phyloP scores from a whole-genome alignment of 2,113 vertebrate genomes.

The Uria lomvia region DNA sequence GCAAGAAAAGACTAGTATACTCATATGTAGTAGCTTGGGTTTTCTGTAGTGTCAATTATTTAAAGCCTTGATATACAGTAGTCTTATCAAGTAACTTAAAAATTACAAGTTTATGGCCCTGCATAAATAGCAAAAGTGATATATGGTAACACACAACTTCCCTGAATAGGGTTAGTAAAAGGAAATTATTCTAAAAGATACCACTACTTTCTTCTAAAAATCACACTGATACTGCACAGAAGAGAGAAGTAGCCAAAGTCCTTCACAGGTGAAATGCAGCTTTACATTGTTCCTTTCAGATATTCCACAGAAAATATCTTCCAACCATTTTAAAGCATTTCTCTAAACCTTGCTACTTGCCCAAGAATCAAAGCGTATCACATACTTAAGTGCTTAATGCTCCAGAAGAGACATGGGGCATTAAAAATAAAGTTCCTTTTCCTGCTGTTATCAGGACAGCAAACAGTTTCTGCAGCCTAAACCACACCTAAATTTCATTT shows the following conservation, averaged over 20 bases:
- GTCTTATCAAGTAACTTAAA: background rate
- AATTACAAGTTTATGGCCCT: background rate
- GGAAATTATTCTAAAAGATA: background rate
- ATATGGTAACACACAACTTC: background rate
- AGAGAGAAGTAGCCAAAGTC: background rate
- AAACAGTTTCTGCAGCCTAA: background rate
- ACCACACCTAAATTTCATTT: background rate
- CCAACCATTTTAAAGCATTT: background rate
- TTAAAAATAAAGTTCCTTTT: background rate
- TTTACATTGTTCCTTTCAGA: background rate
- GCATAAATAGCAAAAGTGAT: background rate
- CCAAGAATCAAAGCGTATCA: background rate
- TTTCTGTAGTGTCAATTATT: background rate
- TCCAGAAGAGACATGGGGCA: background rate
- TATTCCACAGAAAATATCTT: background rate
- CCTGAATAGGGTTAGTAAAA: background rate
- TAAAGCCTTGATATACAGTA: background rate
- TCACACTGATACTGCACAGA: background rate
- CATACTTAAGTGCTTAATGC: background rate
- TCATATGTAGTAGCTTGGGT: background rate
- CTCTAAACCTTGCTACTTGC: background rate
- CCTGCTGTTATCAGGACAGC: background rate
- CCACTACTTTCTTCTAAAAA: background rate
- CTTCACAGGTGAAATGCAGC: background rate
- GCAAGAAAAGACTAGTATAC: background rate